Evolutionary conservation across 2,888 invertebrate species (phyloP).

Genomic region (Cenopis cana): DNA sequence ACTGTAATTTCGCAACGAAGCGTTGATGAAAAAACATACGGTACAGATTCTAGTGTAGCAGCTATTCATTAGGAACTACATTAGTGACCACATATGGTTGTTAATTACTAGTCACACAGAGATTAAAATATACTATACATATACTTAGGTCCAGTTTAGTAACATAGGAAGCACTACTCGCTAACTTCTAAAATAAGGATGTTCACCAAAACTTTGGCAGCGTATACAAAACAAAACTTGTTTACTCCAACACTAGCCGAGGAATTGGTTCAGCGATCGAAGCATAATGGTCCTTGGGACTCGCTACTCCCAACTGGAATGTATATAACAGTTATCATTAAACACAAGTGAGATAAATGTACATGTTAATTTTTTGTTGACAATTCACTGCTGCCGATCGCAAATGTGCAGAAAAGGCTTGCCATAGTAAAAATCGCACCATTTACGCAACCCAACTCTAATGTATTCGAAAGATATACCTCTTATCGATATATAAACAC

Average conservation of each 20-base stretch:
- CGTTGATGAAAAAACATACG: too few relatives aligned
- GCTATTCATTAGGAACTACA: background rate
- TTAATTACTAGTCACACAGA: background rate
- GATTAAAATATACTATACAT: background rate
- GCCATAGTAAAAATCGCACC: background rate
- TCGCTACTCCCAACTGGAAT: conserved; percentile 3
- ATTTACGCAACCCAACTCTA: conserved; percentile 2
- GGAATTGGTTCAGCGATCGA: conserved; percentile 32
- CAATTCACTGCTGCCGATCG: conserved; percentile 8
- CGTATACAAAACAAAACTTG: conserved; percentile 27
- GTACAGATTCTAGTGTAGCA: background rate
- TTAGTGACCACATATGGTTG: background rate
- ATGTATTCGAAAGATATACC: conserved; percentile 23
- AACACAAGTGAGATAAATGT: conserved; percentile 12
- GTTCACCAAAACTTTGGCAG: conserved; percentile 31
- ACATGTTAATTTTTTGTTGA: conserved; percentile 14
- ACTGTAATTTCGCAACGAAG: background rate
- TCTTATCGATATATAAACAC: conserved; percentile 14
- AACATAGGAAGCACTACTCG: background rate
- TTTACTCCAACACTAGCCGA: conserved; percentile 25
- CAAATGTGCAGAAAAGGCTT: background rate
- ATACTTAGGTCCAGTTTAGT: background rate
- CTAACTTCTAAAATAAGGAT: conserved; percentile 25
- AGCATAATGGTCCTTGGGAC: conserved; percentile 26
- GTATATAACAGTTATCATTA: conserved; percentile 22